Conservation (phyloP, 1,140 invertebrate species). For the Cyrtorhinus lividipennis region DNA sequence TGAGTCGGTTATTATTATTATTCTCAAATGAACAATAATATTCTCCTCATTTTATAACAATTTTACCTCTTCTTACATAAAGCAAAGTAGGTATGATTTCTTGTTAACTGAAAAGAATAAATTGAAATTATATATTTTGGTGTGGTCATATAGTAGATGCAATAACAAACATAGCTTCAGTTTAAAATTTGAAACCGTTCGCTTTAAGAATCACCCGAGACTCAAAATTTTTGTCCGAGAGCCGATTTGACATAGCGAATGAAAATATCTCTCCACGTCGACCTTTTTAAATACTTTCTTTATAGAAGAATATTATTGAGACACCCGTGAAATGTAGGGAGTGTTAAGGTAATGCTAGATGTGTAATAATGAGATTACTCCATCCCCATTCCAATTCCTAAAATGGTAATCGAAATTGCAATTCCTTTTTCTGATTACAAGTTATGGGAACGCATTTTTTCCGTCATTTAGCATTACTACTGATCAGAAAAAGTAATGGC, state of each 20-base stretch:
- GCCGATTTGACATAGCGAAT: not conserved
- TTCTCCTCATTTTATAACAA: not conserved
- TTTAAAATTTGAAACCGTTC: not conserved
- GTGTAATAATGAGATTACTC: no score
- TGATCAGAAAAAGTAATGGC: not conserved
- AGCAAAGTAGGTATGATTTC: not conserved
- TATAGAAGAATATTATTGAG: not conserved
- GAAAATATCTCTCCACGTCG: not conserved
- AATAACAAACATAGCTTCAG: not conserved
- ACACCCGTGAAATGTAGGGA: not conserved
- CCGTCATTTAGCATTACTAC: not conserved
- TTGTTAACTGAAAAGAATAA: not conserved
- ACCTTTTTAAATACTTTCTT: not conserved
- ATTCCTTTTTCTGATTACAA: not conserved
- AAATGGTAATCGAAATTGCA: not conserved
- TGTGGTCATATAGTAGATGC: not conserved
- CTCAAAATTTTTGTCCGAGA: not conserved
- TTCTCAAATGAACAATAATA: no score
- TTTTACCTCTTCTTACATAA: not conserved
- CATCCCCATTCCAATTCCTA: not conserved
- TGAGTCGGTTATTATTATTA: not conserved
- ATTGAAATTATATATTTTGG: not conserved
- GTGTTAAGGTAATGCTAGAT: not conserved
- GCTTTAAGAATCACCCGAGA: not conserved
- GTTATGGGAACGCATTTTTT: not conserved